A percentile compares a stretch with the other conserved stretches of the same genome.
Conservation (phyloP, 2,888 invertebrate genomes). For the Atrina japonica region DNA sequence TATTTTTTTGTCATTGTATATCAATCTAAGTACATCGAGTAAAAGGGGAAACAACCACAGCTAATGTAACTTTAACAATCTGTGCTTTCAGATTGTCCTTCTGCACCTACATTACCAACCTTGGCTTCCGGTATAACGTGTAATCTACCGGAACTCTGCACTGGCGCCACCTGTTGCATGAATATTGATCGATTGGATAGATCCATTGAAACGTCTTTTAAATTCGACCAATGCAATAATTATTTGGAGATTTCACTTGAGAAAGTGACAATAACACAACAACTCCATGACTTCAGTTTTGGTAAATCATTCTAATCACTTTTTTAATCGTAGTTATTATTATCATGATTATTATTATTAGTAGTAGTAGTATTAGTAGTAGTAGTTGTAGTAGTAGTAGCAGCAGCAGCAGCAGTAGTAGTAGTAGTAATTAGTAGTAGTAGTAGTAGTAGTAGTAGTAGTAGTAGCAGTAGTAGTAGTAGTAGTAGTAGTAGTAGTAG, state of each 20-base stretch:
- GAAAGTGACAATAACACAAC: slow-evolving; percentile 9
- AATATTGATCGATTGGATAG: slow-evolving; percentile 29
- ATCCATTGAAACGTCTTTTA: slow-evolving; percentile 13
- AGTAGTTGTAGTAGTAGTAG: neutral
- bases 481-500: no score
- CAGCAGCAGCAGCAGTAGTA: no score
- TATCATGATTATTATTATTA: neutral
- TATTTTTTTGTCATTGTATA: no score
- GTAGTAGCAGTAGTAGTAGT: no score
- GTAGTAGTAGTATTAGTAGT: neutral
- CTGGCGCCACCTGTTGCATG: slow-evolving; percentile 44
- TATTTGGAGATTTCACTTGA: slow-evolving; percentile 28
- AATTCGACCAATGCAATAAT: slow-evolving; percentile 37
- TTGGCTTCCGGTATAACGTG: slow-evolving; percentile 41
- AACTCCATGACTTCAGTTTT: slow-evolving; percentile 26
- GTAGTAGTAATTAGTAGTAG: no score
- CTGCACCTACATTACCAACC: slow-evolving; percentile 11
- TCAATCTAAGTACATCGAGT: no score
- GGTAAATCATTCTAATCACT: no score
- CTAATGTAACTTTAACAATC: no score
- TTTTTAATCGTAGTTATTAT: neutral
- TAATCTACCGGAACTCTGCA: slow-evolving; percentile 44
- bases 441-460: no score
- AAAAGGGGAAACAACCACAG: no score
- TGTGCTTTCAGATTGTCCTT: slow-evolving; percentile 13